These are phyloP conservation scores for Drosophila siamana DNA, from an alignment of 2,888 invertebrate genomes.

Conservation along the genomic window DNA sequence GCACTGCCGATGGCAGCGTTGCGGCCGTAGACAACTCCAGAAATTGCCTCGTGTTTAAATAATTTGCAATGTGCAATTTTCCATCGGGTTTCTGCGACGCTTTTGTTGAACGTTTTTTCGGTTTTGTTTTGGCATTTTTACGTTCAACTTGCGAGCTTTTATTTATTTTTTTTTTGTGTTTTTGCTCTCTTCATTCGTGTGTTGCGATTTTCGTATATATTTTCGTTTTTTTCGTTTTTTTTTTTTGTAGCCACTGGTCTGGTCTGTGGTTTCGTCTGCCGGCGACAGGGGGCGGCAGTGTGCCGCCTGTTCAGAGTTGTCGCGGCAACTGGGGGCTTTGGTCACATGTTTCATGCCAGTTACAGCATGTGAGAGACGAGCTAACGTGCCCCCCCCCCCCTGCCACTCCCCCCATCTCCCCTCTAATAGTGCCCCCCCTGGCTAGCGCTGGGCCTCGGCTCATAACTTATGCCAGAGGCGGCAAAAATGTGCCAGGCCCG, in stretches of 20 bases:
- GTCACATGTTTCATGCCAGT: constrained; percentile 79
- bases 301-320: constrained; percentile 41
- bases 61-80: constrained; percentile 61
- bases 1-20: constrained; percentile 9
- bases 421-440: background rate
- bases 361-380: constrained; percentile 50
- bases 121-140: constrained; percentile 47
- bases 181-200: constrained; percentile 7
- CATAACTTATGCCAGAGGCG: constrained; percentile 75
- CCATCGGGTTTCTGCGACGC: constrained; percentile 28
- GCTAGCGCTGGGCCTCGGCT: constrained; percentile 37
- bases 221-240: constrained; percentile 9
- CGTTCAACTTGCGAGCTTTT: constrained; percentile 19
- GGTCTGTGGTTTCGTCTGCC: constrained; percentile 76
- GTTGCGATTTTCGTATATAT: constrained; percentile 11
- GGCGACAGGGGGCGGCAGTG: constrained; percentile 67
- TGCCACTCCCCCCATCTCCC: background rate
- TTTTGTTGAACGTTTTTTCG: constrained; percentile 52
- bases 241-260: constrained; percentile 43
- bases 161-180: constrained; percentile 13
- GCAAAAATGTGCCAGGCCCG: constrained; percentile 62
- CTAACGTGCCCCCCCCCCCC: background rate
- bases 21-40: constrained; percentile 19
- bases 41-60: constrained; percentile 72
- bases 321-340: constrained; percentile 53